Conservation (phyloP, 2,797 vertebrate species). For the Arrhamphus sclerolepis region DNA sequence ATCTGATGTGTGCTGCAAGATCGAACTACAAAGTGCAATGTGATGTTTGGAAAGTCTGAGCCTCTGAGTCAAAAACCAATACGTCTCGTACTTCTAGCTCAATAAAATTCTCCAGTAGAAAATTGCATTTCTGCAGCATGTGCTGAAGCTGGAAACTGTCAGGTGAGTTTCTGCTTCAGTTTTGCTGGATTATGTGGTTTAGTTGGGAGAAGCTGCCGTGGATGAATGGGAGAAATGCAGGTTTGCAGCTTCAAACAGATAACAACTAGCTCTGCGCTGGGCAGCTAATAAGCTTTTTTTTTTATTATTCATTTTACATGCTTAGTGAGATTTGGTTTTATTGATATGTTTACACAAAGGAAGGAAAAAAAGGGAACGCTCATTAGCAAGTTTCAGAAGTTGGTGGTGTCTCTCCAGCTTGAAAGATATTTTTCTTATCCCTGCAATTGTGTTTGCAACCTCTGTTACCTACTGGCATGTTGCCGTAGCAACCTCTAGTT, state of each 20-base stretch:
- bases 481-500: slow-evolving; percentile 71
- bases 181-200: slow-evolving; percentile 57
- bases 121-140: slow-evolving; percentile 48
- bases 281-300: slow-evolving; percentile 17
- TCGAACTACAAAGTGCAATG: slow-evolving; percentile 53
- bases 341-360: slow-evolving; percentile 35
- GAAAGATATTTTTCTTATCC: slow-evolving; percentile 44
- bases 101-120: slow-evolving; percentile 58
- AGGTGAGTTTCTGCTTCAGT: slow-evolving; percentile 53
- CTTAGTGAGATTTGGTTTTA: background rate
- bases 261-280: slow-evolving; percentile 8
- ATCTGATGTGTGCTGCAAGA: slow-evolving; percentile 45
- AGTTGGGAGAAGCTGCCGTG: slow-evolving; percentile 42
- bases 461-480: slow-evolving; percentile 52
- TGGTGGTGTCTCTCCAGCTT: slow-evolving; percentile 29
- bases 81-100: slow-evolving; percentile 56
- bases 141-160: slow-evolving; percentile 50
- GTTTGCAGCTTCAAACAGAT: slow-evolving; percentile 32
- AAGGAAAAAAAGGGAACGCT: slow-evolving; percentile 34
- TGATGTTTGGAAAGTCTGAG: slow-evolving; percentile 58
- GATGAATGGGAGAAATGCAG: no score
- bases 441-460: slow-evolving; percentile 60
- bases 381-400: slow-evolving; percentile 54
- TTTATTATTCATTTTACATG: no score
- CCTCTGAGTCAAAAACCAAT: slow-evolving; percentile 62